These are phyloP conservation scores for Odontesthes bonariensis DNA, from an alignment of 2,113 vertebrate genomes.

Conservation along the genomic window DNA sequence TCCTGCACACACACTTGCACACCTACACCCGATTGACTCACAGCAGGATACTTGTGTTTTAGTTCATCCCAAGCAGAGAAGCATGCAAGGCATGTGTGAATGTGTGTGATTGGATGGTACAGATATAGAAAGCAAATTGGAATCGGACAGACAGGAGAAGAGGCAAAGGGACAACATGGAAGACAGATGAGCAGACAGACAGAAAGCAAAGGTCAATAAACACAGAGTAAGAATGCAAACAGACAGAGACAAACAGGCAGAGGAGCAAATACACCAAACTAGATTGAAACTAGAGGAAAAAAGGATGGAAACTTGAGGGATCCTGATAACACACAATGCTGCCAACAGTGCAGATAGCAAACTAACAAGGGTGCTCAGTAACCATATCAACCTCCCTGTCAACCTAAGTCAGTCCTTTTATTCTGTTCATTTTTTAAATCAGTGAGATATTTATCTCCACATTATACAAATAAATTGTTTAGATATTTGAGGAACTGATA, in stretches of 20 bases:
- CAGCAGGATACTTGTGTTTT: conserved; percentile 31
- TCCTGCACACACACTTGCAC: conserved; percentile 23
- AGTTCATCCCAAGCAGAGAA: conserved; percentile 38
- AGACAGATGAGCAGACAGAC: conserved; percentile 62
- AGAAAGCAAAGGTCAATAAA: conserved; percentile 71
- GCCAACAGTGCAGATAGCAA: neutral
- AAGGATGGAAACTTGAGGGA: conserved; percentile 37
- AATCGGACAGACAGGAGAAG: conserved; percentile 45
- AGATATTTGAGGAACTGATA: too few species aligned
- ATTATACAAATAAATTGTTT: neutral
- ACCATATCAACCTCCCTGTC: neutral
- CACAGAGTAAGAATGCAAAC: conserved; percentile 66
- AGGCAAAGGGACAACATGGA: conserved; percentile 32
- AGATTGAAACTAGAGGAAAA: conserved; percentile 27
- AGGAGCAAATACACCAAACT: conserved; percentile 49
- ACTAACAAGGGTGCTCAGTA: neutral
- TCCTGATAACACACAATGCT: neutral
- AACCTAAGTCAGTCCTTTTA: neutral
- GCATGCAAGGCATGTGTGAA: conserved; percentile 43
- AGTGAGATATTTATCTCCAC: neutral
- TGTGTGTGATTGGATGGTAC: conserved; percentile 57
- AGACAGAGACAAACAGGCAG: conserved; percentile 64
- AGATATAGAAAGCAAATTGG: conserved; percentile 61
- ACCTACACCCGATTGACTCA: conserved; percentile 18
- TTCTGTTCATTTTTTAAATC: neutral